Base-by-base conservation (phyloP, 2,797 vertebrate genomes). In the Lepidocolaptes lacrymiger region DNA sequence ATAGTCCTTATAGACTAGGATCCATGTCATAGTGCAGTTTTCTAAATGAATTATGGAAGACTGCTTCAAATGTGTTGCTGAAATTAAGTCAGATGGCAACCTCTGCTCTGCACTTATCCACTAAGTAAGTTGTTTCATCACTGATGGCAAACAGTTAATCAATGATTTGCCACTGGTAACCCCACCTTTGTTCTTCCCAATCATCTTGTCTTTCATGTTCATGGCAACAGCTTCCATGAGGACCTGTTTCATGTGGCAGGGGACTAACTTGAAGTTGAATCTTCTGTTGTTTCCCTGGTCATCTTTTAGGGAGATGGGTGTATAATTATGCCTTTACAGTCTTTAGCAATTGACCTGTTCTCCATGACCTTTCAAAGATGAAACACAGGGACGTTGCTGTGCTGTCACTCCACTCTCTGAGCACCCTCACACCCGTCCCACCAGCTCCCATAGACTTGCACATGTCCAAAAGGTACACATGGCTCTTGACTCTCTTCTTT, bases 381-480 rank as follows among this genome's bases (percentile, higher is more conserved):
- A 85, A 71, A 46, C 6, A 68, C 18, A 61, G 18, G 9, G 37
- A 54, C 10, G 77, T 68, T 55, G 13, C 26, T 48, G 13, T 27
- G 9, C 19, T 84, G 56, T 26, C 37, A 19, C 30, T 28, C 36
- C 80, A 24, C 24, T 27, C 7, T 59, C 19, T 61, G 11, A 46
- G n/a, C 16, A 74, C 24, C 7, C 18, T 39, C 16, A 78, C 36
- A 48, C 5, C 15, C 44, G 43, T 48, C 14, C 17, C 14, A 79
- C 5, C 19, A 63, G 10, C 30, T 67, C 8, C 2, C 41, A 37
- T 16, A 41, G 37, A 41, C 7, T 63, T 84, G 10, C 3, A 0
- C 20, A 21, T 8, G 7, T 59, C 44, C 26, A 41, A 49, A 61
- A 78, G 3, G 4, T 41, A 22, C 37, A 61, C 34, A 10, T 5